Percentiles rank a stretch among this genome's conserved stretches.
These are phyloP conservation scores for Arenaria interpres DNA, from an alignment of 2,113 vertebrate genomes.

Conservation along the genomic window DNA sequence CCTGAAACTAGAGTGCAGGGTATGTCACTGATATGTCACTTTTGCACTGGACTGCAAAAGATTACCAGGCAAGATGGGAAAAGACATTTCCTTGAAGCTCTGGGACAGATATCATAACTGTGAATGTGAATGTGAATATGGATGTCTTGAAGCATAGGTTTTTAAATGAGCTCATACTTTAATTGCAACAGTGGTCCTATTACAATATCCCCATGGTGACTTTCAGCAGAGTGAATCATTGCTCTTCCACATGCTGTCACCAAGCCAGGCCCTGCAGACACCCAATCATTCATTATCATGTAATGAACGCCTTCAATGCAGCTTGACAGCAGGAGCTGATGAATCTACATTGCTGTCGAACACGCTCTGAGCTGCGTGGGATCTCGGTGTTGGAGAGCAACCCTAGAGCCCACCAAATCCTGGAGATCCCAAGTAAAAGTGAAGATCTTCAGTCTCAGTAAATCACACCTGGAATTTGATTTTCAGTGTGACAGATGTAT, in stretches of 20 bases:
- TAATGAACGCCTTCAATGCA: not conserved
- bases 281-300: not conserved
- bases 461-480: not conserved
- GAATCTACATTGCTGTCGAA: not conserved
- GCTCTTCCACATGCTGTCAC: not conserved
- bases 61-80: not conserved
- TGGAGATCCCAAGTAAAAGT: not conserved
- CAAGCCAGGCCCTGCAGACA: not conserved
- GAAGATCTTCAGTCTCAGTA: not conserved
- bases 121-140: not conserved
- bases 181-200: not conserved
- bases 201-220: not conserved
- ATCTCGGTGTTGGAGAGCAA: not conserved
- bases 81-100: not conserved
- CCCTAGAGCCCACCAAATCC: not conserved
- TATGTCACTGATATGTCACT: not conserved
- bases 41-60: not conserved
- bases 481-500: not conserved
- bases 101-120: not conserved
- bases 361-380: not conserved
- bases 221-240: not conserved
- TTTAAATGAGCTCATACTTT: not conserved
- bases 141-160: not conserved
- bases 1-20: not conserved
- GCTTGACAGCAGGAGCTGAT: not conserved